A percentile compares a stretch with the other conserved stretches of the same genome.
These are phyloP conservation scores for Cheilosia pagana DNA, from an alignment of 2,888 invertebrate genomes.

Conservation along the genomic window DNA sequence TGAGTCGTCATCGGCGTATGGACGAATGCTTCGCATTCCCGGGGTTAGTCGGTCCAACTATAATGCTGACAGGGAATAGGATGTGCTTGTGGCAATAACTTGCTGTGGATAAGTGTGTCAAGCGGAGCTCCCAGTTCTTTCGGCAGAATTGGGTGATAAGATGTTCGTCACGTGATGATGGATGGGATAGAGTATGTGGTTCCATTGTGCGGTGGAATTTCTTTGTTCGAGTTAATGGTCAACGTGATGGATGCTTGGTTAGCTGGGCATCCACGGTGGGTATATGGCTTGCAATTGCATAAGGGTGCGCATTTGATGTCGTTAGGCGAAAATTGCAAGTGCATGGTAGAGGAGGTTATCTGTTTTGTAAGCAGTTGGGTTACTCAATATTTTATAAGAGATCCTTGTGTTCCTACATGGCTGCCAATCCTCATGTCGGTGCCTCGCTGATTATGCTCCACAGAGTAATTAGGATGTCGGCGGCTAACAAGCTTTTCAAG, in stretches of 20 bases:
- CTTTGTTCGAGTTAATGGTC: not conserved
- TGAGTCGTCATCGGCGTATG: slow-evolving; percentile 23
- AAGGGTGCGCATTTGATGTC: not conserved
- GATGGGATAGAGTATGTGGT: not conserved
- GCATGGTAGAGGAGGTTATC: too few species aligned
- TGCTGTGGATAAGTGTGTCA: slow-evolving; percentile 45
- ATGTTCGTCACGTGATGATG: slow-evolving; percentile 66
- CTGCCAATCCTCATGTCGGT: too few species aligned
- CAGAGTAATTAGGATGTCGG: too few species aligned
- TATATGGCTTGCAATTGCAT: not conserved
- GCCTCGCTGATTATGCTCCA: too few species aligned
- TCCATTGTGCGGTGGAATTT: not conserved
- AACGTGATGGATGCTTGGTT: not conserved
- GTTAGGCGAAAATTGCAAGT: not conserved
- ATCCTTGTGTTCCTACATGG: too few species aligned
- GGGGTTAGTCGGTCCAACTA: slow-evolving; percentile 17
- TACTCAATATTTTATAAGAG: too few species aligned
- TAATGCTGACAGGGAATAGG: slow-evolving; percentile 67
- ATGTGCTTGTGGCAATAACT: slow-evolving; percentile 70
- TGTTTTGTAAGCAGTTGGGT: too few species aligned
- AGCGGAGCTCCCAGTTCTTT: slow-evolving; percentile 43
- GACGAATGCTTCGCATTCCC: slow-evolving; percentile 16
- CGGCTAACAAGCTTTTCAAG: too few species aligned
- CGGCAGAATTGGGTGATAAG: slow-evolving; percentile 59
- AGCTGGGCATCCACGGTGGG: not conserved